phyloP scores from a whole-genome alignment of 1,140 invertebrate species.

The Drosophila bifasciata region DNA sequence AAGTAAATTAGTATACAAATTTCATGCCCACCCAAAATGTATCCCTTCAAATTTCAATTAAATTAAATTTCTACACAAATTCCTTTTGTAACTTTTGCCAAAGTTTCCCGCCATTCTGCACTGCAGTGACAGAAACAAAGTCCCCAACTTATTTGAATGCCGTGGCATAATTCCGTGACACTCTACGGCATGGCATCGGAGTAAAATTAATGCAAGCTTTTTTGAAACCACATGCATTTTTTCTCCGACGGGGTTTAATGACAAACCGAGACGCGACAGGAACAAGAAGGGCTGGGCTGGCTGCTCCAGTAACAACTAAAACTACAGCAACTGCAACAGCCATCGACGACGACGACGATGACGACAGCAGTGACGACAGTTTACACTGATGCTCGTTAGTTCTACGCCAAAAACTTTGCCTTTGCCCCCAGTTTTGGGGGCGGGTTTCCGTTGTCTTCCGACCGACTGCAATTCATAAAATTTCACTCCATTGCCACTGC shows the following conservation, averaged over 20 bases:
- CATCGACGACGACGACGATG: conserved; percentile 23
- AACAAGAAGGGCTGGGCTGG: conserved; percentile 1
- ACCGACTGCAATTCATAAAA: conserved; percentile 55
- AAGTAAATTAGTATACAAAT: background rate
- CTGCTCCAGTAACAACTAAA: no score
- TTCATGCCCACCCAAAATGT: background rate
- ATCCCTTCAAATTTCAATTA: no score
- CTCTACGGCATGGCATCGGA: conserved; percentile 1
- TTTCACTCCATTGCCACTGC: conserved; percentile 26
- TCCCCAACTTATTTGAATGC: conserved; percentile 43
- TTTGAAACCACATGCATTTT: conserved; percentile 29
- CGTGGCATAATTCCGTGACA: conserved; percentile 40
- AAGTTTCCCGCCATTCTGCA: background rate
- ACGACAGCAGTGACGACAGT: conserved; percentile 51
- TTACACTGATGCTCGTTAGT: conserved; percentile 77
- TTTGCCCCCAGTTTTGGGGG: background rate
- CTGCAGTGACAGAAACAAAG: conserved; percentile 6
- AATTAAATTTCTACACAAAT: background rate
- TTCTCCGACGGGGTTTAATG: conserved; percentile 67
- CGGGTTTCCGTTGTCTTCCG: conserved; percentile 7
- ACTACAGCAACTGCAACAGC: background rate
- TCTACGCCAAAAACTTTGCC: conserved; percentile 60
- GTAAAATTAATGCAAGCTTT: conserved; percentile 37
- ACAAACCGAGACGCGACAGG: conserved; percentile 41
- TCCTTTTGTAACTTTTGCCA: background rate